phyloP scores from a whole-genome alignment of 2,888 invertebrate genomes.

The Eupithecia exiguata region DNA sequence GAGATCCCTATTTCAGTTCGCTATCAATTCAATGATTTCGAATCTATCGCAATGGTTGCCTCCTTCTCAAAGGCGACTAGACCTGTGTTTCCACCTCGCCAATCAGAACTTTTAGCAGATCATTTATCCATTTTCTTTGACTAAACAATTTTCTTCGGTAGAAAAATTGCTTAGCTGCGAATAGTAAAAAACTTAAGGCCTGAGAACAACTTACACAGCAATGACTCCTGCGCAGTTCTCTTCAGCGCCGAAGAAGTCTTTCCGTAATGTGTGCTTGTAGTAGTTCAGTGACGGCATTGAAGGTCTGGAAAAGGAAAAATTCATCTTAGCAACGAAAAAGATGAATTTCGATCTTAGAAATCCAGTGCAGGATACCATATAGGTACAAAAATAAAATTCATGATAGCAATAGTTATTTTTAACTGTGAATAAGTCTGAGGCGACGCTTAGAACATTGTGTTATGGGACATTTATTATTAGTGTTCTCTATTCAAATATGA shows the following conservation, averaged over 20 bases:
- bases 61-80: neutral
- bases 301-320: slow-evolving; percentile 75
- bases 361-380: no score
- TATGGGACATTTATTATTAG: no score
- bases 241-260: slow-evolving; percentile 87
- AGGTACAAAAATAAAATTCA: no score
- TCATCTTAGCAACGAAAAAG: neutral
- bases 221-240: slow-evolving; percentile 87
- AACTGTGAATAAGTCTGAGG: no score
- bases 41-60: neutral
- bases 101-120: neutral
- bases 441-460: no score
- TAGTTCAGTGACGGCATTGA: slow-evolving; percentile 90
- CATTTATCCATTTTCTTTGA: neutral
- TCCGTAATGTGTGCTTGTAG: slow-evolving; percentile 87
- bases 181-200: neutral
- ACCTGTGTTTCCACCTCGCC: neutral
- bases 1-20: neutral
- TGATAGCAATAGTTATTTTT: no score
- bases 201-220: slow-evolving; percentile 85
- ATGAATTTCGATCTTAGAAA: neutral
- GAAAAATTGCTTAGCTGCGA: neutral
- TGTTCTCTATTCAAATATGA: no score
- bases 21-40: neutral
- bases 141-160: neutral